phyloP scores from a whole-genome alignment of 2,888 invertebrate genomes.

The Endotricha flammealis region DNA sequence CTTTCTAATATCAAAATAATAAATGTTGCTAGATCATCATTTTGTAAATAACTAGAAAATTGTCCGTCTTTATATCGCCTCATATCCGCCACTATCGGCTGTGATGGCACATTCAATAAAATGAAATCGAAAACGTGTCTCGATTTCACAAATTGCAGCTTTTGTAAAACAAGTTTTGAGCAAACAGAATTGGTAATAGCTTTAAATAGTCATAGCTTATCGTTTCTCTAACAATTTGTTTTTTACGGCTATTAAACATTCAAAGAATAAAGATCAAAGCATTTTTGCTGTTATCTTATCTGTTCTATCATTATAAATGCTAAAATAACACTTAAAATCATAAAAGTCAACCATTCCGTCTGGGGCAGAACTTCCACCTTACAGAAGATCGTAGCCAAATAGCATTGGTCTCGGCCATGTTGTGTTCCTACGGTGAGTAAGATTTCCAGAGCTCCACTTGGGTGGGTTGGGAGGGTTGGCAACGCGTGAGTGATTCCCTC shows the following conservation, averaged over 20 bases:
- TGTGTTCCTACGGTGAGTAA: no score
- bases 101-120: slow-evolving; percentile 41
- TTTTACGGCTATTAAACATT: not conserved
- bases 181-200: slow-evolving; percentile 6
- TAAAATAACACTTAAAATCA: no score
- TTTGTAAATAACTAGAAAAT: slow-evolving; percentile 51
- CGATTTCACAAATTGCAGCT: slow-evolving; percentile 24
- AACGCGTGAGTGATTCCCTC: no score
- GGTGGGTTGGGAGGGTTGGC: no score
- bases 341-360: no score
- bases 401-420: no score
- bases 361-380: no score
- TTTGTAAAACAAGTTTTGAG: slow-evolving; percentile 14
- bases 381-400: no score
- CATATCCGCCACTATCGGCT: slow-evolving; percentile 40
- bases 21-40: slow-evolving; percentile 52
- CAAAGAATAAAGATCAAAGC: not conserved
- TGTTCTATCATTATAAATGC: no score
- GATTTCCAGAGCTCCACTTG: no score
- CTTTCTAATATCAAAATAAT: slow-evolving; percentile 43
- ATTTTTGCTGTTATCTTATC: no score
- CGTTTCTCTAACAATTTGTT: not conserved
- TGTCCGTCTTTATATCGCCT: slow-evolving; percentile 44
- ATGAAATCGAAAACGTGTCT: slow-evolving; percentile 45
- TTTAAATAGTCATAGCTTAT: slow-evolving; percentile 1